Percentiles rank a stretch among this genome's conserved stretches.
Conservation (phyloP, 2,797 vertebrate genomes). For the Enteromius argenteus region DNA sequence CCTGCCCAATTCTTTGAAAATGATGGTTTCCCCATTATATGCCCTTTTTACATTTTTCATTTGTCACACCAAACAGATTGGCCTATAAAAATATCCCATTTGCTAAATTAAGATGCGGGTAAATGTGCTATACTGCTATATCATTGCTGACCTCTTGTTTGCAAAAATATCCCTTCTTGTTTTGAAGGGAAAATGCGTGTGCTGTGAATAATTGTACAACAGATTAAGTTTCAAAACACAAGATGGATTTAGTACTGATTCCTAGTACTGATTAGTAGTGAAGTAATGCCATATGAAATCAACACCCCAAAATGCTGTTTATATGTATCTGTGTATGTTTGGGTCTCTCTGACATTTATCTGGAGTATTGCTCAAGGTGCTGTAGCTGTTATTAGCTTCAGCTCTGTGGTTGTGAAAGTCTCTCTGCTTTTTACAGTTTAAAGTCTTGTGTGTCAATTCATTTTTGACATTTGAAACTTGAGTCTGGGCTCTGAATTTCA, state of each 20-base stretch:
- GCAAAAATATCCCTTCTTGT: background rate
- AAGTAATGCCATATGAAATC: conserved; percentile 9
- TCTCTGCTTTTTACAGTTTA: conserved; percentile 18
- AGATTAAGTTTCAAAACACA: background rate
- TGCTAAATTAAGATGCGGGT: background rate
- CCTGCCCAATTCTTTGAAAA: background rate
- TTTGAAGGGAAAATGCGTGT: background rate
- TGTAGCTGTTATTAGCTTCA: conserved; percentile 59
- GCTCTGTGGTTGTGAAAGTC: conserved; percentile 13
- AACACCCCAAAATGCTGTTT: conserved; percentile 30
- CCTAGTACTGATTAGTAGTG: conserved; percentile 10
- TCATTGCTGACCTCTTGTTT: conserved; percentile 15
- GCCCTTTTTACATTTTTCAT: background rate
- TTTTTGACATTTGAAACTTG: conserved; percentile 61
- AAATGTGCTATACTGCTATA: background rate
- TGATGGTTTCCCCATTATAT: background rate
- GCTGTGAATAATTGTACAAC: conserved; percentile 23
- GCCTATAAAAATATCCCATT: background rate
- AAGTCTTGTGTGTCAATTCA: conserved; percentile 52
- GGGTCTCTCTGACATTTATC: conserved; percentile 45
- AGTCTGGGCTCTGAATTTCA: conserved; percentile 46
- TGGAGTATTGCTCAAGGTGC: conserved; percentile 57
- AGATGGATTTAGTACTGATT: conserved; percentile 30
- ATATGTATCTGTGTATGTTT: conserved; percentile 38
- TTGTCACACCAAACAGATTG: background rate